phyloP scores from a whole-genome alignment of 1,140 invertebrate genomes.

The Physella acuta region DNA sequence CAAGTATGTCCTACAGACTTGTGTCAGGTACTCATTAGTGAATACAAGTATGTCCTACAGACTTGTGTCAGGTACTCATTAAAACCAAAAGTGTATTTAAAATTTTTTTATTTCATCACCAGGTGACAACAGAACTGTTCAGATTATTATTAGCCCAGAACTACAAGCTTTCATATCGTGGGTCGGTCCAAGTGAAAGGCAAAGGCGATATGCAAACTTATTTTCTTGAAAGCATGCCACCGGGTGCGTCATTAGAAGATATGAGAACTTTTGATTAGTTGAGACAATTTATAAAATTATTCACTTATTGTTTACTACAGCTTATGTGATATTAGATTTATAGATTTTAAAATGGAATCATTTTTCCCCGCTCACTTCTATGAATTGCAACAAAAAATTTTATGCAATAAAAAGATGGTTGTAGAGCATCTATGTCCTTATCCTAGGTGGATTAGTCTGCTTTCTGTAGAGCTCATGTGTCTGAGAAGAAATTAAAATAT shows the following conservation, averaged over 20 bases:
- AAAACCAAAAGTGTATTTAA: no score
- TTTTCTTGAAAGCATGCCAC: constrained; percentile 70
- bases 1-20: no score
- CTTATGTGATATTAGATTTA: neutral
- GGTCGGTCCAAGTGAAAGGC: constrained; percentile 88
- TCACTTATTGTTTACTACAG: neutral
- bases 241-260: constrained; percentile 14
- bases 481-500: no score
- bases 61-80: no score
- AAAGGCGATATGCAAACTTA: constrained; percentile 90
- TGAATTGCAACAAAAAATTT: no score
- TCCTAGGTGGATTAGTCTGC: no score
- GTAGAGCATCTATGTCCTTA: no score
- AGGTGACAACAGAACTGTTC: constrained; percentile 84
- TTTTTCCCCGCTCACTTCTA: neutral
- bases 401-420: no score
- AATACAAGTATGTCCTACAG: no score
- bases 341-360: neutral
- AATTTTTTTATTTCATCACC: constrained; percentile 21
- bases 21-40: no score
- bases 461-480: no score
- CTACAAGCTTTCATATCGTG: constrained; percentile 83
- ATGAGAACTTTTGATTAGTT: constrained; percentile 18
- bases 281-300: neutral
- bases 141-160: constrained; percentile 73